Percentiles rank a stretch among this genome's conserved stretches.
Conservation (phyloP, 2,888 invertebrate genomes). For the Saturnia pavonia region DNA sequence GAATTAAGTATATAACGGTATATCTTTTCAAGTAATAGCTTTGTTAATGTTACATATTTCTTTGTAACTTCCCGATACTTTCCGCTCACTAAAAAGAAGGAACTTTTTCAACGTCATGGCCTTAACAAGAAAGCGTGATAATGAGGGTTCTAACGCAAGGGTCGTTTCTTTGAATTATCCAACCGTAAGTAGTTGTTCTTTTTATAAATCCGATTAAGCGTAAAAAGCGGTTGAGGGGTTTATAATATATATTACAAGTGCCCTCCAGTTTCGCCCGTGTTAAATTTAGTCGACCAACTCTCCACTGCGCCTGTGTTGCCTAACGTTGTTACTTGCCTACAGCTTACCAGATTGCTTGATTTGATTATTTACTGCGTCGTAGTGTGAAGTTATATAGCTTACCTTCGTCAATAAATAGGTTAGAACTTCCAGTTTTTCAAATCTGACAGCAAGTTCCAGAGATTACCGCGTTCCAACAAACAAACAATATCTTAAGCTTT, state of each 20-base stretch:
- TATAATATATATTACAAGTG: neutral
- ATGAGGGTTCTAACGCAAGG: conserved; percentile 19
- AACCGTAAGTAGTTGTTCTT: conserved; percentile 9
- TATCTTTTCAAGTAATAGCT: neutral
- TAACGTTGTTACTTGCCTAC: too few species aligned
- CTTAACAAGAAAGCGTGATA: conserved; percentile 20
- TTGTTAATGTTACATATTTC: neutral
- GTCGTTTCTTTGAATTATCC: conserved; percentile 15
- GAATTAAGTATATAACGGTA: neutral
- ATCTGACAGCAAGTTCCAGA: too few species aligned
- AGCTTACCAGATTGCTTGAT: too few species aligned
- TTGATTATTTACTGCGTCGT: too few species aligned
- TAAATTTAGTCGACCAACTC: too few species aligned
- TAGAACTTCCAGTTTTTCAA: too few species aligned
- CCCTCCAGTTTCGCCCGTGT: too few species aligned
- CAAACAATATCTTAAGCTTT: too few species aligned
- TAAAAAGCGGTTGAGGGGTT: neutral
- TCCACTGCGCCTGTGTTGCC: too few species aligned
- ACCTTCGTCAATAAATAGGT: too few species aligned
- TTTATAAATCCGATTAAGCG: neutral
- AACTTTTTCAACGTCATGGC: conserved; percentile 19
- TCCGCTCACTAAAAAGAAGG: conserved; percentile 13
- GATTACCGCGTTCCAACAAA: too few species aligned
- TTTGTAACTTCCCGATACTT: conserved; percentile 10
- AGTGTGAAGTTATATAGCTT: too few species aligned